A percentile compares a stretch with the other conserved stretches of the same genome.
These are phyloP conservation scores for Drosophila fuyamai DNA, from an alignment of 1,140 invertebrate species.

Conservation along the genomic window DNA sequence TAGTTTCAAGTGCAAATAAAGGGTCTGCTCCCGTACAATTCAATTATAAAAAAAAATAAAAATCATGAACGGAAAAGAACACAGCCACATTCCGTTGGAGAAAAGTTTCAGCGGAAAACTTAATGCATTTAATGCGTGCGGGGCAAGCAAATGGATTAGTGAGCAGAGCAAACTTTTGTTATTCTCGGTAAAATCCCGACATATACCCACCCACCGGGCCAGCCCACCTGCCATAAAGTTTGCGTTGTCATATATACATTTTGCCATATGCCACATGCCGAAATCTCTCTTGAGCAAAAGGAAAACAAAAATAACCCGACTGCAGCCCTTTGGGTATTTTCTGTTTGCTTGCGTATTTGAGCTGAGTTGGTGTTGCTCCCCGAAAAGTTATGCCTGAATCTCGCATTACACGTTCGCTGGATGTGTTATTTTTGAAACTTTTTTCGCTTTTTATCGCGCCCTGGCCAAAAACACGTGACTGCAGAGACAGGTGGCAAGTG, in stretches of 20 bases:
- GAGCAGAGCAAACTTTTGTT: constrained; percentile 39
- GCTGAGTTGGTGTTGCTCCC: constrained; percentile 11
- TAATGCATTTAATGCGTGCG: constrained; percentile 81
- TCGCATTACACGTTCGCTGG: constrained; percentile 41
- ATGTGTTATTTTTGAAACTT: constrained; percentile 40
- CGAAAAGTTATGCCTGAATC: constrained; percentile 62
- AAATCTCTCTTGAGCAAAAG: constrained; percentile 67
- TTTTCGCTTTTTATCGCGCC: constrained; percentile 45
- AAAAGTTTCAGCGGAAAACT: constrained; percentile 56
- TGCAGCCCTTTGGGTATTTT: constrained; percentile 47
- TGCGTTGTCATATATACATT: constrained; percentile 50
- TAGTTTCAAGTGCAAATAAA: constrained; percentile 78
- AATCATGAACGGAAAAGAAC: constrained; percentile 17
- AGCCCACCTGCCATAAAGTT: constrained; percentile 65
- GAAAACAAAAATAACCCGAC: constrained; percentile 46
- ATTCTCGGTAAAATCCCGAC: constrained; percentile 22
- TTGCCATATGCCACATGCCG: constrained; percentile 59
- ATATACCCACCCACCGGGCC: constrained; percentile 6
- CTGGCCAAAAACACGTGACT: constrained; percentile 54
- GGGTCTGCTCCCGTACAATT: constrained; percentile 64
- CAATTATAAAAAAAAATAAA: constrained; percentile 65
- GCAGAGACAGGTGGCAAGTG: constrained; percentile 30
- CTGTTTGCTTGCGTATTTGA: constrained; percentile 28
- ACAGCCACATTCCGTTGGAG: constrained; percentile 7
- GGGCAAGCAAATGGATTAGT: constrained; percentile 76